A percentile compares a stretch with the other conserved stretches of the same genome.
Evolutionary conservation across 2,888 invertebrate genomes (phyloP).

Genomic region (Parnassius glacialis): DNA sequence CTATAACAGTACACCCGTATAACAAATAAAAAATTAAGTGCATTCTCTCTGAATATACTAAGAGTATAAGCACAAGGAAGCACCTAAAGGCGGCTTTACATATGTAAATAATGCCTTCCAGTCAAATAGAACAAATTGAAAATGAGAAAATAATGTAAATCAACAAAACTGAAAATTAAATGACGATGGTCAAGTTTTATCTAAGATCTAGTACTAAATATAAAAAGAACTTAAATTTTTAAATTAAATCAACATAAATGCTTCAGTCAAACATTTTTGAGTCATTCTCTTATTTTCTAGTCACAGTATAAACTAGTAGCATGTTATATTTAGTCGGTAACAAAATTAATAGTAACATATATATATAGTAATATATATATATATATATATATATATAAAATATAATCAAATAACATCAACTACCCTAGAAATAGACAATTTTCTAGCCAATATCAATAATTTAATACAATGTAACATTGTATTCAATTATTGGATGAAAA

Average conservation of each 20-base stretch:
- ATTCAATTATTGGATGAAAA: slow-evolving; percentile 22
- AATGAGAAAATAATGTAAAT: slow-evolving; percentile 29
- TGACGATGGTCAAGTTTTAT: too few species aligned
- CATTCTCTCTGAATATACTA: slow-evolving; percentile 73
- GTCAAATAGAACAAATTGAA: slow-evolving; percentile 1
- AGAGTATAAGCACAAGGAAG: slow-evolving; percentile 74
- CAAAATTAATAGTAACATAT: too few species aligned
- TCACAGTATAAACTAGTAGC: slow-evolving; percentile 20
- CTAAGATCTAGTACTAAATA: too few species aligned
- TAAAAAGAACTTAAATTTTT: too few species aligned
- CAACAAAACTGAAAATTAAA: slow-evolving; percentile 20
- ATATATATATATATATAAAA: too few species aligned
- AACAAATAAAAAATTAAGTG: slow-evolving; percentile 36
- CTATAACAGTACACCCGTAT: slow-evolving; percentile 16
- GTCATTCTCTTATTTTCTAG: slow-evolving; percentile 1
- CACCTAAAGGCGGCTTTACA: slow-evolving; percentile 53
- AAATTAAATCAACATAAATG: too few species aligned
- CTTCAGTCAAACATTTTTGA: neutral
- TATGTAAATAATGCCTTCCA: slow-evolving; percentile 50
- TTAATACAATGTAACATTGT: slow-evolving; percentile 36
- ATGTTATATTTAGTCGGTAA: too few species aligned
- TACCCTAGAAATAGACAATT: too few species aligned
- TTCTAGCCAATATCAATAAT: slow-evolving; percentile 1
- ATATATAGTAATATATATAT: too few species aligned
- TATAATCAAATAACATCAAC: too few species aligned